These are phyloP conservation scores for Salmo trutta DNA, from an alignment of 2,797 vertebrate species.

Conservation along the genomic window DNA sequence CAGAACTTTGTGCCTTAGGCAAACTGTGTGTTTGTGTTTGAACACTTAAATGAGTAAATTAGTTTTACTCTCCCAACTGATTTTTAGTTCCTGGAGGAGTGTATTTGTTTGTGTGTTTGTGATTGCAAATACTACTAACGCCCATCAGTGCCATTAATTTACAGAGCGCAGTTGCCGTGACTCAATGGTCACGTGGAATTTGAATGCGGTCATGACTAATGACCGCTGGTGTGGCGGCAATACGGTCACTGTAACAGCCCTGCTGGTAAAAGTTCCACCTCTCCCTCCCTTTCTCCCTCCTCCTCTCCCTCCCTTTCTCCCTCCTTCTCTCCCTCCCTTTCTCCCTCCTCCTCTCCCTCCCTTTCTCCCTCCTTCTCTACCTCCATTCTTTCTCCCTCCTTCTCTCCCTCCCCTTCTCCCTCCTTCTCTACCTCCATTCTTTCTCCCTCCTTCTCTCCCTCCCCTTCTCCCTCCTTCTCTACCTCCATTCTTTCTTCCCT, in stretches of 20 bases:
- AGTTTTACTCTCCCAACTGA: slow-evolving; percentile 36
- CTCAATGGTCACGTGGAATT: no score
- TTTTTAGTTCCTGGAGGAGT: slow-evolving; percentile 40
- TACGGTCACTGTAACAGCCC: no score
- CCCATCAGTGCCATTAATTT: no score
- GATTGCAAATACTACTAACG: no score
- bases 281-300: no score
- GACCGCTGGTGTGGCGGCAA: no score
- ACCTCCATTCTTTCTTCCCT: slow-evolving; percentile 26
- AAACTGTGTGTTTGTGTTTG: background rate
- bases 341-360: no score
- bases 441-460: no score
- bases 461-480: slow-evolving; percentile 25
- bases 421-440: no score
- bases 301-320: slow-evolving; percentile 44
- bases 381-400: slow-evolving; percentile 2
- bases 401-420: background rate
- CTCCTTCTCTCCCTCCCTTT: background rate
- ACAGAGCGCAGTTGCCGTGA: no score
- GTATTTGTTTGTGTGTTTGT: slow-evolving; percentile 21
- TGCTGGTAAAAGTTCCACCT: no score
- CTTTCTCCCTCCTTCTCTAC: slow-evolving; percentile 39
- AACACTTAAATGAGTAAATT: background rate
- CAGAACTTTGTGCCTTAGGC: background rate
- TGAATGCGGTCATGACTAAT: no score